A percentile compares a stretch with the other conserved stretches of the same genome.
Conservation (phyloP, 2,797 vertebrate species). For the Centroberyx gerrardi region DNA sequence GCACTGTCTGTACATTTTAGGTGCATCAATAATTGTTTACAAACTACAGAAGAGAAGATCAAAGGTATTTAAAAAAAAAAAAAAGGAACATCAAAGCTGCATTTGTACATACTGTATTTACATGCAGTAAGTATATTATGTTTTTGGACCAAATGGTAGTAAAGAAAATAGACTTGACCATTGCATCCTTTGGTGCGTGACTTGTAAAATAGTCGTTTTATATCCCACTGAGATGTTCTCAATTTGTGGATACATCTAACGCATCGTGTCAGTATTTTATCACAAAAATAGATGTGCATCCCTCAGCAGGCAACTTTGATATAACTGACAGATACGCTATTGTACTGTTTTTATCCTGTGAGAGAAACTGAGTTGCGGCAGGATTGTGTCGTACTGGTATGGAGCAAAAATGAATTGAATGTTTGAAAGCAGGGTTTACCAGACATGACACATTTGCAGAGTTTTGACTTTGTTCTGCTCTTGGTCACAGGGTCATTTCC, state of each 20-base stretch:
- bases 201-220: constrained; percentile 32
- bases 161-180: constrained; percentile 38
- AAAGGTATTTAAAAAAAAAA: constrained; percentile 14
- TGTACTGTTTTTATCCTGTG: constrained; percentile 12
- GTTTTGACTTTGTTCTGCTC: constrained; percentile 5
- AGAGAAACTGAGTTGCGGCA: constrained; percentile 19
- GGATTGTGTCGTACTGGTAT: not conserved
- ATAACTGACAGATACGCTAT: not conserved
- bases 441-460: not conserved
- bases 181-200: constrained; percentile 57
- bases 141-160: constrained; percentile 79
- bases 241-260: constrained; percentile 38
- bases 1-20: constrained; percentile 47
- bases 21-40: constrained; percentile 76
- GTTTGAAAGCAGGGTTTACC: constrained; percentile 40
- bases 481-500: constrained; percentile 29
- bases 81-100: constrained; percentile 40
- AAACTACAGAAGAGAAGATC: constrained; percentile 47
- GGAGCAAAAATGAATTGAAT: constrained; percentile 2
- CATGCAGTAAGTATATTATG: constrained; percentile 49
- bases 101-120: constrained; percentile 59
- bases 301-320: constrained; percentile 5
- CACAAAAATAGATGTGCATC: constrained; percentile 18
- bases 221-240: constrained; percentile 43
- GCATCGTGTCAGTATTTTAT: constrained; percentile 37